Percentiles rank a stretch among this genome's conserved stretches.
Evolutionary conservation across 2,797 vertebrate genomes (phyloP).

Genomic region (Muraenolepis orangiensis): DNA sequence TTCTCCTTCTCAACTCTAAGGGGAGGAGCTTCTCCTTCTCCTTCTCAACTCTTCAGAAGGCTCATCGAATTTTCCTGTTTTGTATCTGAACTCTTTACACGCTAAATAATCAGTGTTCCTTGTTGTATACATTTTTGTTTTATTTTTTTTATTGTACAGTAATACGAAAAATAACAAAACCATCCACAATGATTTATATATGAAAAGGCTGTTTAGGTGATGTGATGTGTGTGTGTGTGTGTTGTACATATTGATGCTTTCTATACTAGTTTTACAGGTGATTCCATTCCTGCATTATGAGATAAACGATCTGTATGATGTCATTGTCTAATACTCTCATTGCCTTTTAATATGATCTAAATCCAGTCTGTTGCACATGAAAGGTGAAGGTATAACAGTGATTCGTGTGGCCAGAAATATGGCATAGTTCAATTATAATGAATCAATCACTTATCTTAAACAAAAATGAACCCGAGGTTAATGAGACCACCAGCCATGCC

Average conservation of each 20-base stretch:
- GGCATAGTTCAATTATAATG: neutral
- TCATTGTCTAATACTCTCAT: no score
- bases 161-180: neutral
- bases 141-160: slow-evolving; percentile 4
- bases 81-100: slow-evolving; percentile 25
- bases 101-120: slow-evolving; percentile 29
- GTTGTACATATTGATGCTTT: slow-evolving; percentile 13
- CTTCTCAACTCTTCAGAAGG: neutral
- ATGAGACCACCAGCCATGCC: no score
- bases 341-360: neutral
- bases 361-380: neutral
- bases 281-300: no score
- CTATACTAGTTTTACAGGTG: neutral
- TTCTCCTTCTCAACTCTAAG: no score
- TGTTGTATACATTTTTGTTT: slow-evolving; percentile 22
- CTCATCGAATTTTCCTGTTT: neutral
- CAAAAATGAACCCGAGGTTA: no score
- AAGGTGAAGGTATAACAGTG: neutral
- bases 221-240: no score
- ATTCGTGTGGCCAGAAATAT: neutral
- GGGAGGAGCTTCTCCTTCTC: no score
- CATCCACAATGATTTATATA: slow-evolving; percentile 11
- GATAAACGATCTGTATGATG: no score
- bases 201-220: slow-evolving; percentile 28
- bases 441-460: neutral